A percentile compares a stretch with the other conserved stretches of the same genome.
Evolutionary conservation across 2,113 vertebrate genomes (phyloP).

Genomic region (Siniperca knerii): DNA sequence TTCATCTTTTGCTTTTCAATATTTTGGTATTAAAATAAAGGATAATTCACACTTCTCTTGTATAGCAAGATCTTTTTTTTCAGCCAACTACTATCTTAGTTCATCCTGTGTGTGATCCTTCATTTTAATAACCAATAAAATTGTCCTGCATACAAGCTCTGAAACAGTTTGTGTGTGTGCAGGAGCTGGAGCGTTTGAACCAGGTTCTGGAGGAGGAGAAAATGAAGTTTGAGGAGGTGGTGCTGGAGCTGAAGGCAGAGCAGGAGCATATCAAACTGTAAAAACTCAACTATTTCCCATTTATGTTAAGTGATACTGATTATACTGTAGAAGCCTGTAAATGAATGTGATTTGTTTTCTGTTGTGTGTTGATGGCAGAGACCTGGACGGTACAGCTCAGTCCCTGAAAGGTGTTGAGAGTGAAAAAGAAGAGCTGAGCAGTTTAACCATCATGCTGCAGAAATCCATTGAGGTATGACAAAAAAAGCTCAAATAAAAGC

Average conservation of each 20-base stretch:
- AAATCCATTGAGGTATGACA: conserved; percentile 90
- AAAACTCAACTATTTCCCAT: background rate
- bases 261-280: conserved; percentile 96
- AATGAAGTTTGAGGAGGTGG: conserved; percentile 94
- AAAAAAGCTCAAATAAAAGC: background rate
- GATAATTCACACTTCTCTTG: no score
- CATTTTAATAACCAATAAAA: background rate
- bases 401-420: conserved; percentile 92
- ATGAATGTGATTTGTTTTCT: background rate
- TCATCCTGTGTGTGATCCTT: background rate
- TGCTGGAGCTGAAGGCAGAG: conserved; percentile 91
- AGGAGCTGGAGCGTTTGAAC: conserved; percentile 95
- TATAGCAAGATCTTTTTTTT: no score
- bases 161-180: background rate
- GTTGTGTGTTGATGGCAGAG: conserved; percentile 80
- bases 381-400: conserved; percentile 91
- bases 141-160: no score
- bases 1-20: no score
- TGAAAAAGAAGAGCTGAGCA: conserved; percentile 91
- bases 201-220: conserved; percentile 96
- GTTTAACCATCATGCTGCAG: conserved; percentile 89
- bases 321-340: accelerated
- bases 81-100: no score
- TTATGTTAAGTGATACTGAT: no score
- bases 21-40: no score